phyloP scores from a whole-genome alignment of 2,888 invertebrate genomes.

The Scaptomyza reducta region DNA sequence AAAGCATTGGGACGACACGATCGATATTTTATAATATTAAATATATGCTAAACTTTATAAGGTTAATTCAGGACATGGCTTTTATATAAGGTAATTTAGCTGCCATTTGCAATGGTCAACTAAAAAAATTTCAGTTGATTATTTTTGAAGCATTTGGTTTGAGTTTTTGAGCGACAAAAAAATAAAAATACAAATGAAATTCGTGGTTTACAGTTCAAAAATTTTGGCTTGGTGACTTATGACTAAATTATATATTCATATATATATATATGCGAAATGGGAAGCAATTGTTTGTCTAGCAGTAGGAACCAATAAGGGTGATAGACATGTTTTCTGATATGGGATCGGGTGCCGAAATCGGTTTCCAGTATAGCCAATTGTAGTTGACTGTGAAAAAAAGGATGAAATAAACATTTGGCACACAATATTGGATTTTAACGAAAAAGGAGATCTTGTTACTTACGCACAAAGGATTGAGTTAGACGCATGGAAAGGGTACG shows the following conservation, averaged over 20 bases:
- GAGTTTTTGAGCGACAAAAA: background rate
- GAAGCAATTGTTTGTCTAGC: constrained; percentile 81
- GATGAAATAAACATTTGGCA: background rate
- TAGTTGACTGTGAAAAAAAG: constrained; percentile 87
- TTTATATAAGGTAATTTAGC: constrained; percentile 35
- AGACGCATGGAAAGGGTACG: constrained; percentile 89
- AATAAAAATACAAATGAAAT: no score
- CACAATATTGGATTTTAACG: background rate
- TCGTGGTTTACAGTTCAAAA: constrained; percentile 7
- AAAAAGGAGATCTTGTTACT: constrained; percentile 83
- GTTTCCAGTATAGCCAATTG: constrained; percentile 92
- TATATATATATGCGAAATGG: constrained; percentile 1
- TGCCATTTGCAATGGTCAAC: constrained; percentile 43
- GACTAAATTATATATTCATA: background rate
- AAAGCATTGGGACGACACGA: constrained; percentile 9
- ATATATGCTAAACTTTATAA: constrained; percentile 35
- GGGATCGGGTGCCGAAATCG: constrained; percentile 87
- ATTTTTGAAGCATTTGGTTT: background rate
- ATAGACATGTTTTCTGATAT: constrained; percentile 86
- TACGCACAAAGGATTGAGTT: constrained; percentile 90
- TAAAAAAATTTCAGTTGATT: background rate
- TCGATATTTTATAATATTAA: constrained; percentile 4
- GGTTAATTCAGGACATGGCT: constrained; percentile 18
- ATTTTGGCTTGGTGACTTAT: constrained; percentile 21
- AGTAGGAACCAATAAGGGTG: constrained; percentile 88